phyloP scores from a whole-genome alignment of 2,113 vertebrate genomes.

The Hymenochirus boettgeri region DNA sequence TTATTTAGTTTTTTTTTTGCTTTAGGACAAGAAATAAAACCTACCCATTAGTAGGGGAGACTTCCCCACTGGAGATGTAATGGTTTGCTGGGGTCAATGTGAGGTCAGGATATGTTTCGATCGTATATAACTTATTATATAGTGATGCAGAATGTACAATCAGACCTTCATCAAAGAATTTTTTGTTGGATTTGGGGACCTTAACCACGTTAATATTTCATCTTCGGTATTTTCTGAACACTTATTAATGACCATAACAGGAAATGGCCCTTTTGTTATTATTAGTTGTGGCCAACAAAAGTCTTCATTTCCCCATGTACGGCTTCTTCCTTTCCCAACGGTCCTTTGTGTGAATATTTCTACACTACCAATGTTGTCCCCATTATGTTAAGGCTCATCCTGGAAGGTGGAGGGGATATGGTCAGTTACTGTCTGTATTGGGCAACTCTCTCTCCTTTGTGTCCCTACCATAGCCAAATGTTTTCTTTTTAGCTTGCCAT shows the following conservation, averaged over 20 bases:
- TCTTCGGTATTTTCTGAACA: neutral
- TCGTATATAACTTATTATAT: too few species aligned
- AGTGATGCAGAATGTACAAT: too few species aligned
- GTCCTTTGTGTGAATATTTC: neutral
- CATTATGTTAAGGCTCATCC: neutral
- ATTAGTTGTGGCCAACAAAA: neutral
- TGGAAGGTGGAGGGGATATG: neutral
- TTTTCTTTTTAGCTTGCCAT: slow-evolving; percentile 25
- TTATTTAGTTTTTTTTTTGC: too few species aligned
- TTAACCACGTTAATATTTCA: too few species aligned
- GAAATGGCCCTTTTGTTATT: neutral
- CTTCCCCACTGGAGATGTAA: too few species aligned
- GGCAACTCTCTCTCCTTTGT: neutral
- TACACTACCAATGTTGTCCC: neutral
- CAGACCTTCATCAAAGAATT: too few species aligned
- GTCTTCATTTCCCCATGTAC: neutral
- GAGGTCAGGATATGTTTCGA: too few species aligned
- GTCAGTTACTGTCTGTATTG: neutral
- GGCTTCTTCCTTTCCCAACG: neutral
- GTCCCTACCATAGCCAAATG: neutral
- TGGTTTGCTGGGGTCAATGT: too few species aligned
- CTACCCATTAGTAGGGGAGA: too few species aligned
- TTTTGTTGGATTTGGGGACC: too few species aligned
- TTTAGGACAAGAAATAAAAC: too few species aligned
- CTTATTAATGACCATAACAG: neutral